Evolutionary conservation across 2,113 vertebrate species (phyloP), one percentile per base, ranked within the genome.

Genomic region (Panurus biarmicus): DNA sequence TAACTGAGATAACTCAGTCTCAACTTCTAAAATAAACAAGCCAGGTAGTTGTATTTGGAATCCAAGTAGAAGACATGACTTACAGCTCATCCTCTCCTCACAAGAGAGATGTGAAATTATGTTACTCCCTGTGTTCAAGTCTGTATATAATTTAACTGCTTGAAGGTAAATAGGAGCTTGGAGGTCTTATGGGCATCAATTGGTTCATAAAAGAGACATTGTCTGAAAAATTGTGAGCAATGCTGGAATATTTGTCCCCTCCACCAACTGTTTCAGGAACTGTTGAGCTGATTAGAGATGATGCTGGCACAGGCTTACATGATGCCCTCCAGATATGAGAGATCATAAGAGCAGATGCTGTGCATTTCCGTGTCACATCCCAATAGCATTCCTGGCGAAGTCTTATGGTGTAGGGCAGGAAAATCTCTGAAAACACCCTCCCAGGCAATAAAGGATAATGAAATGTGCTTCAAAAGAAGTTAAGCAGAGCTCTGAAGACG

Each of bases 401-500:
- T 44, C 44, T 60, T 47, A 47, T 1, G 4, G 24, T n/a, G 35
- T 22, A 86, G 61, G 47, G 64, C 64, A 83, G 76, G 75, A 84
- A 90, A 83, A 25, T 12, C 60, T 93, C 92, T 38, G 36, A 71
- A 75, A 92, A 78, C 73, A 81, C 72, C 36, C 48, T 90, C 40
- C 51, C 48, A 93, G 57, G 70, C 85, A 92, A 92, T 69, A 96
- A 94, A 93, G 9, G 13, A 33, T 90, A 90, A 92, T 81, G 56
- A 93, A 87, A 90, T 0, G 0, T 53, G 18, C 80, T 95, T 93
- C 86, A 93, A 81, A 94, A 90, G 86, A 94, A 92, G 61, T 42
- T 90, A 81, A 92, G 76, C 94, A 94, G 86, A 84, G 69, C 76
- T 93, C 88, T 87, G 79, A 94, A 75, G 64, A 60, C 0, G 0